Evolutionary conservation across 2,113 vertebrate species (phyloP).

Genomic region (Pollimyrus isidori): DNA sequence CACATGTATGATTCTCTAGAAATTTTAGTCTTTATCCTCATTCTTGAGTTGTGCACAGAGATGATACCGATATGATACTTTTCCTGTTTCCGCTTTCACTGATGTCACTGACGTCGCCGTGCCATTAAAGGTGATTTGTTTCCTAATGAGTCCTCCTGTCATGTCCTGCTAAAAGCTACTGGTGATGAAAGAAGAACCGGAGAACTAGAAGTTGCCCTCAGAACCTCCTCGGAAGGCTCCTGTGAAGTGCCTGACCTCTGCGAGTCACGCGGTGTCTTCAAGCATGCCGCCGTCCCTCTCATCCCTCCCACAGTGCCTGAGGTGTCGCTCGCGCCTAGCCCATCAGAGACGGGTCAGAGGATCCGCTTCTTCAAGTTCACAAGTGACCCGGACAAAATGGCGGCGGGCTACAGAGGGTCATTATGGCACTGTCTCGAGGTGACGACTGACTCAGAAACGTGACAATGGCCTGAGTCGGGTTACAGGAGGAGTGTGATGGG

Average conservation of each 20-base stretch:
- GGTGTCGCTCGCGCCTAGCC: constrained; percentile 9
- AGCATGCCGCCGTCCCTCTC: not conserved
- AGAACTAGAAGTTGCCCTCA: not conserved
- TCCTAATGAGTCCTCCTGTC: not conserved
- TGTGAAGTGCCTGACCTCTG: constrained; percentile 22
- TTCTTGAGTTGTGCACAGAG: not conserved
- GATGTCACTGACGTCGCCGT: not conserved
- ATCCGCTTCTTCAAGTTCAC: constrained; percentile 27
- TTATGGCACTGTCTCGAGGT: constrained; percentile 18
- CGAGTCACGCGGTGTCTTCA: not conserved
- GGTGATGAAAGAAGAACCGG: not conserved
- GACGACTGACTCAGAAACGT: constrained; percentile 27
- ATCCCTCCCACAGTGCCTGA: constrained; percentile 1
- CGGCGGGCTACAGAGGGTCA: constrained; percentile 9
- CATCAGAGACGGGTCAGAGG: constrained; percentile 17
- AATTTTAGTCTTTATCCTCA: not conserved
- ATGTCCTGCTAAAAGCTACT: not conserved
- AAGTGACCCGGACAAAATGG: constrained; percentile 23
- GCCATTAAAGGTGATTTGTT: not conserved
- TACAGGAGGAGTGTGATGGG: constrained; percentile 23
- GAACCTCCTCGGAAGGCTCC: not conserved
- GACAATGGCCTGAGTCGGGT: constrained; percentile 34
- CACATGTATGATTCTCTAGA: not conserved
- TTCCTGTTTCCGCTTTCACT: not conserved
- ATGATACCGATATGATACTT: not conserved